These are phyloP conservation scores for Hippocampus zosterae DNA, from an alignment of 2,113 vertebrate species.

Conservation along the genomic window DNA sequence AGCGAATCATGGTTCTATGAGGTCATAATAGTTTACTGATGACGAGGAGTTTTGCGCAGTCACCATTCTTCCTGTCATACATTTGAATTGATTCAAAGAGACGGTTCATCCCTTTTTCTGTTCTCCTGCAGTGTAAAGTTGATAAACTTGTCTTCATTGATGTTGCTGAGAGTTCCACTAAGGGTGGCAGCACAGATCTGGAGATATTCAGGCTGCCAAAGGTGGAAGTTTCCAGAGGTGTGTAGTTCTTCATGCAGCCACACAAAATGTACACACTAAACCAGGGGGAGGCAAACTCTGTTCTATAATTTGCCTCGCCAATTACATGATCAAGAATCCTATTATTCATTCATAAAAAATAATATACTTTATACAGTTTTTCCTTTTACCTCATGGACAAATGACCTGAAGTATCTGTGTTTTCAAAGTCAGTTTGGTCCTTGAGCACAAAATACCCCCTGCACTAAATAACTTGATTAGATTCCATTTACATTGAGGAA, in stretches of 20 bases:
- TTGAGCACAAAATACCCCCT: not conserved
- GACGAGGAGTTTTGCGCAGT: not conserved
- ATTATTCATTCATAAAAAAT: not conserved
- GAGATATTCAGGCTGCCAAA: slow-evolving; percentile 88
- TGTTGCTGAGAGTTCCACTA: slow-evolving; percentile 80
- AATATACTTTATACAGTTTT: not conserved
- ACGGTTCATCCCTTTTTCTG: not conserved
- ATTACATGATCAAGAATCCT: not conserved
- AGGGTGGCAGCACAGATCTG: slow-evolving; percentile 84
- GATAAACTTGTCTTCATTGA: slow-evolving; percentile 87
- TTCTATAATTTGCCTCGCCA: no score
- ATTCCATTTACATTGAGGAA: not conserved
- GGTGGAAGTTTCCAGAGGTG: slow-evolving; percentile 88
- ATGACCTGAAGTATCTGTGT: not conserved
- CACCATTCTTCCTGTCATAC: not conserved
- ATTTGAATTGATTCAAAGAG: not conserved
- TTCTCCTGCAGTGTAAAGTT: slow-evolving; percentile 67
- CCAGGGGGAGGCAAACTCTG: no score
- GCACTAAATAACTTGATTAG: no score
- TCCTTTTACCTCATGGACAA: not conserved
- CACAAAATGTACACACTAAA: not conserved
- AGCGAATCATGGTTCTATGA: no score
- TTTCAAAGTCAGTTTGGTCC: not conserved
- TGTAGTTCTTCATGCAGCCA: not conserved
- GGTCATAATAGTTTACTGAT: not conserved